Percentiles rank a stretch among this genome's conserved stretches.
Evolutionary conservation across 2,113 vertebrate genomes (phyloP).

Genomic region (Phrynocephalus versicolor): DNA sequence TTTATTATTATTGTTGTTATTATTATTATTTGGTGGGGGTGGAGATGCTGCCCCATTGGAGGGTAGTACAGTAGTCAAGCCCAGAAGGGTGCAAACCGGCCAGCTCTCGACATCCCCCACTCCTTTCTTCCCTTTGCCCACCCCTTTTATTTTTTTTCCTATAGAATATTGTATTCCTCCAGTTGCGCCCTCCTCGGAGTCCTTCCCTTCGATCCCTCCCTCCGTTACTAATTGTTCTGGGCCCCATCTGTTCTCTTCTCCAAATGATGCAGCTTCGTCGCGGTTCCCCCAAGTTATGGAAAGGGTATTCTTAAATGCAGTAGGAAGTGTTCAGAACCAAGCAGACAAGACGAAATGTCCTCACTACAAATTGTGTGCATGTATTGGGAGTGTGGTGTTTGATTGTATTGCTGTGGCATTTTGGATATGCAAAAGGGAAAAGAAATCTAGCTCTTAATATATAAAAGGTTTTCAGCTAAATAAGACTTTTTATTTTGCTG

Average conservation of each 20-base stretch:
- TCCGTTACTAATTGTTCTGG: background rate
- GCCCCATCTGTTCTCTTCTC: background rate
- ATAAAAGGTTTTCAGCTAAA: background rate
- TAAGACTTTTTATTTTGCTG: background rate
- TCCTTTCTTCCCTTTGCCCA: no score
- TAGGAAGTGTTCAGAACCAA: constrained; percentile 13
- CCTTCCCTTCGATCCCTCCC: no score
- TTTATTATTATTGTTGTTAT: no score
- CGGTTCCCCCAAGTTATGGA: background rate
- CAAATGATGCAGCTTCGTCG: background rate
- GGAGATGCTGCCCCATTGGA: background rate
- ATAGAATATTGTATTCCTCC: background rate
- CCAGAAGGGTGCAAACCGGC: background rate
- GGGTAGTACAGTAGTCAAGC: background rate
- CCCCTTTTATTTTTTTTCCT: background rate
- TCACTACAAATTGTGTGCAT: background rate
- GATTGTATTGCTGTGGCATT: background rate
- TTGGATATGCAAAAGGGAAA: accelerated
- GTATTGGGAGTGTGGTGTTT: background rate
- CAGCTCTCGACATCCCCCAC: background rate
- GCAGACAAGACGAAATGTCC: background rate
- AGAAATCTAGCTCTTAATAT: background rate
- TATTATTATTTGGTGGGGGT: no score
- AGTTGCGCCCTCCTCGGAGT: background rate
- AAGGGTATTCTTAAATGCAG: constrained; percentile 19